Evolutionary conservation across 1,140 invertebrate species (phyloP).

Genomic region (Drosophila sechellia): DNA sequence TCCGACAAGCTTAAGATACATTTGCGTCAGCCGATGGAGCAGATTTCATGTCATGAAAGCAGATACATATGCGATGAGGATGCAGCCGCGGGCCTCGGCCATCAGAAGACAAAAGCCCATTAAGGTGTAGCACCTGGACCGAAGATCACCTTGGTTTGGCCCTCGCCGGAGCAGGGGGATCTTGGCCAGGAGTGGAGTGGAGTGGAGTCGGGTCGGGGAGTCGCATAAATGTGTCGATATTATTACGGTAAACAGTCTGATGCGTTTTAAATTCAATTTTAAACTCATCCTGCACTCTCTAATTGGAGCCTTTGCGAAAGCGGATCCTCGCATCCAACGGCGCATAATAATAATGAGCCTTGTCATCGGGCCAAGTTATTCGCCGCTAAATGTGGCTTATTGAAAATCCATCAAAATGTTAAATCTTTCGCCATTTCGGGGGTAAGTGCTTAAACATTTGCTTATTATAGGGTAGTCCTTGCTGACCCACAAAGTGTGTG

Average conservation of each 20-base stretch:
- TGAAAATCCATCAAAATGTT: constrained; percentile 66
- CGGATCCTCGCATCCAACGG: constrained; percentile 18
- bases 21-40: constrained; percentile 16
- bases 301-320: constrained; percentile 63
- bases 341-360: constrained; percentile 55
- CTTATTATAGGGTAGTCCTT: constrained; percentile 41
- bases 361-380: constrained; percentile 54
- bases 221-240: constrained; percentile 79
- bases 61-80: constrained; percentile 20
- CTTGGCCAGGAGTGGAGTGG: not conserved
- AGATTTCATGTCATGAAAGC: no score
- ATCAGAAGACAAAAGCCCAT: constrained; percentile 69
- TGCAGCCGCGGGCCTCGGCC: constrained; percentile 31
- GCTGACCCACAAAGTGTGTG: constrained; percentile 39
- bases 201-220: constrained; percentile 13
- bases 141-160: constrained; percentile 31
- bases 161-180: constrained; percentile 5
- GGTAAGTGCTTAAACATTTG: constrained; percentile 65
- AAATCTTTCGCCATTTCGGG: constrained; percentile 23
- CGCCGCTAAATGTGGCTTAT: constrained; percentile 48
- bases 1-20: constrained; percentile 26
- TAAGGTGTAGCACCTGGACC: constrained; percentile 76
- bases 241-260: constrained; percentile 81
- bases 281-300: constrained; percentile 65
- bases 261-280: constrained; percentile 81